Evolutionary conservation across 2,797 vertebrate species (phyloP).

Genomic region (Masticophis lateralis): DNA sequence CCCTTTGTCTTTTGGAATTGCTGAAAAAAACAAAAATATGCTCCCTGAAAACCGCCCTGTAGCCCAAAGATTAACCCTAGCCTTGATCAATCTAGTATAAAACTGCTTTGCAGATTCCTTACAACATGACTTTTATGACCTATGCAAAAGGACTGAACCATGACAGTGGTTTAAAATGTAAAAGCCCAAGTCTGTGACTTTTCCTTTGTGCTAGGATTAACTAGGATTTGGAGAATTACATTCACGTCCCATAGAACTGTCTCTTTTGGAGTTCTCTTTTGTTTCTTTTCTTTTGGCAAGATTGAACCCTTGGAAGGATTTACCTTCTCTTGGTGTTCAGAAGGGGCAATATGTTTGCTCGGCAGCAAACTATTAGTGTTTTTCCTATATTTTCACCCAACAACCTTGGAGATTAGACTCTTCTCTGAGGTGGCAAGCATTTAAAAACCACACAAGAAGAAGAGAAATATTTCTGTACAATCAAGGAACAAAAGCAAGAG

Average conservation of each 20-base stretch:
- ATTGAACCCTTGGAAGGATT: background rate
- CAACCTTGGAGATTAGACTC: background rate
- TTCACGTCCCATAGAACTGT: background rate
- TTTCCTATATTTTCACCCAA: background rate
- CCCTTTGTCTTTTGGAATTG: background rate
- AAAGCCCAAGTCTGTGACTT: background rate
- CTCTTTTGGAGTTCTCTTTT: background rate
- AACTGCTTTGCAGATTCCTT: background rate
- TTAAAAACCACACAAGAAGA: background rate
- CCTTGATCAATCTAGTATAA: background rate
- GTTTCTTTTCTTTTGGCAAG: background rate
- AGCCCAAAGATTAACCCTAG: background rate
- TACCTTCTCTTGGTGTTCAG: background rate
- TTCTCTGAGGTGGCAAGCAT: background rate
- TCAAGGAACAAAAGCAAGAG: fast-evolving
- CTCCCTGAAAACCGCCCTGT: background rate
- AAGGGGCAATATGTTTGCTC: conserved; percentile 8
- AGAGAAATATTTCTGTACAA: background rate
- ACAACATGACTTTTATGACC: background rate
- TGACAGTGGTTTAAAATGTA: background rate
- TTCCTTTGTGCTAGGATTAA: background rate
- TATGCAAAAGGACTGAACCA: background rate
- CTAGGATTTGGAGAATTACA: background rate
- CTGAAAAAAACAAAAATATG: background rate
- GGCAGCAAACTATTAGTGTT: background rate